Conservation (phyloP, 2,888 invertebrate genomes). For the Coleophora flavipennella region DNA sequence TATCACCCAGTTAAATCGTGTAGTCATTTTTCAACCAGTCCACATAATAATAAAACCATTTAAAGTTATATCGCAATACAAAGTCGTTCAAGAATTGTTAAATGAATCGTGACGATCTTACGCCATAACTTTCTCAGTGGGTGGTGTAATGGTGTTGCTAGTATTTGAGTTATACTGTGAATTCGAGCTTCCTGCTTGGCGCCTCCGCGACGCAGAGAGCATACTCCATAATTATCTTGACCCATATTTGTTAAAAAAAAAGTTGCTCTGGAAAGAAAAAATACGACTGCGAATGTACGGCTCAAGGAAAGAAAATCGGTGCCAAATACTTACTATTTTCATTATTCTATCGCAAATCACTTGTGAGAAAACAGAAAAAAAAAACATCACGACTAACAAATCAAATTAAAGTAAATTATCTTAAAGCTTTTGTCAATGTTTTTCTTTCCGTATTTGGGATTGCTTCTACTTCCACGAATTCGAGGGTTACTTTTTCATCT, state of each 20-base stretch:
- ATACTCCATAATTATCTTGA: slow-evolving; percentile 33
- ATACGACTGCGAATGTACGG: background rate
- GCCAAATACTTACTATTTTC: too few species aligned
- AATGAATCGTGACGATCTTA: slow-evolving; percentile 33
- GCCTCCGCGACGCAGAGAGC: slow-evolving; percentile 26
- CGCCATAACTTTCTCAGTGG: slow-evolving; percentile 37
- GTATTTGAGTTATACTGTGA: slow-evolving; percentile 5
- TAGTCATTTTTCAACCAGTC: background rate
- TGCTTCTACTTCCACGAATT: too few species aligned
- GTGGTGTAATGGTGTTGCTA: slow-evolving; percentile 24
- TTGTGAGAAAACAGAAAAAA: too few species aligned
- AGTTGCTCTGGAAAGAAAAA: background rate
- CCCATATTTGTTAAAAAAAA: slow-evolving; percentile 23
- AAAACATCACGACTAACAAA: too few species aligned
- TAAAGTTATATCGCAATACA: background rate
- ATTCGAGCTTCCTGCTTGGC: slow-evolving; percentile 19
- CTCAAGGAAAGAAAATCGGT: too few species aligned
- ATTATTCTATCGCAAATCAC: too few species aligned
- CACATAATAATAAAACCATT: background rate
- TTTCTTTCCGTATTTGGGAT: too few species aligned
- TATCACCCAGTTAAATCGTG: too few species aligned
- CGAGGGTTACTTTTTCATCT: too few species aligned
- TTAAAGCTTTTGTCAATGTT: too few species aligned
- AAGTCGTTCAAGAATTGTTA: slow-evolving; percentile 24
- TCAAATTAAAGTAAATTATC: too few species aligned